Evolutionary conservation across 2,888 invertebrate genomes (phyloP).

Genomic region (Herminia tarsipennalis): DNA sequence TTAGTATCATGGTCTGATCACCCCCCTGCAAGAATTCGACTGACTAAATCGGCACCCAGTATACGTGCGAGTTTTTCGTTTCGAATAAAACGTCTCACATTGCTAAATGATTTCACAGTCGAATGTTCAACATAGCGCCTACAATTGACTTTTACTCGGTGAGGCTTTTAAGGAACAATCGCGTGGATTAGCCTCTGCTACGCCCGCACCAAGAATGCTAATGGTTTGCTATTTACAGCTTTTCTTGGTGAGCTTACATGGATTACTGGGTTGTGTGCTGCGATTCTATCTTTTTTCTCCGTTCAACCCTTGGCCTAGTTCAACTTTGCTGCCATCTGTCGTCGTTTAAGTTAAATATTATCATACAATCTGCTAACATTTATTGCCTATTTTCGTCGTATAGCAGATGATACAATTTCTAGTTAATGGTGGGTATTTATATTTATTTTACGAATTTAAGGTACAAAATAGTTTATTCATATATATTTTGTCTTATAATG

Average conservation of each 20-base stretch:
- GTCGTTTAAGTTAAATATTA: too few species aligned
- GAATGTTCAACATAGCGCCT: slow-evolving; percentile 35
- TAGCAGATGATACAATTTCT: too few species aligned
- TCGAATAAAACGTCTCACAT: slow-evolving; percentile 10
- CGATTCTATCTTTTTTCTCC: slow-evolving; percentile 30
- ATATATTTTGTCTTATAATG: too few species aligned
- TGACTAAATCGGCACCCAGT: too few species aligned
- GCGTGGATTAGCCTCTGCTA: slow-evolving; percentile 52
- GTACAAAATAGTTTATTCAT: too few species aligned
- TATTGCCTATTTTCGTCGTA: too few species aligned
- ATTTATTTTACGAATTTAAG: too few species aligned
- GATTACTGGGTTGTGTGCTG: slow-evolving; percentile 32
- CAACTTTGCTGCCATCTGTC: slow-evolving; percentile 3
- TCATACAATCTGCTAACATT: too few species aligned
- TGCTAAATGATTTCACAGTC: slow-evolving; percentile 31
- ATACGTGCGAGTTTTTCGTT: too few species aligned
- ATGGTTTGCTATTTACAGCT: slow-evolving; percentile 52
- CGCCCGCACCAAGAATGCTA: slow-evolving; percentile 50
- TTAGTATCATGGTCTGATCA: too few species aligned
- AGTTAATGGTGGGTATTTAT: too few species aligned
- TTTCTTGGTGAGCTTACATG: slow-evolving; percentile 35
- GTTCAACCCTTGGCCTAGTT: slow-evolving; percentile 13
- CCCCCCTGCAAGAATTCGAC: too few species aligned
- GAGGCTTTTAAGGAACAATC: slow-evolving; percentile 65
- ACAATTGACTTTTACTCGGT: slow-evolving; percentile 56